Evolutionary conservation across 2,797 vertebrate species (phyloP).

Genomic region (Sebastes minor): DNA sequence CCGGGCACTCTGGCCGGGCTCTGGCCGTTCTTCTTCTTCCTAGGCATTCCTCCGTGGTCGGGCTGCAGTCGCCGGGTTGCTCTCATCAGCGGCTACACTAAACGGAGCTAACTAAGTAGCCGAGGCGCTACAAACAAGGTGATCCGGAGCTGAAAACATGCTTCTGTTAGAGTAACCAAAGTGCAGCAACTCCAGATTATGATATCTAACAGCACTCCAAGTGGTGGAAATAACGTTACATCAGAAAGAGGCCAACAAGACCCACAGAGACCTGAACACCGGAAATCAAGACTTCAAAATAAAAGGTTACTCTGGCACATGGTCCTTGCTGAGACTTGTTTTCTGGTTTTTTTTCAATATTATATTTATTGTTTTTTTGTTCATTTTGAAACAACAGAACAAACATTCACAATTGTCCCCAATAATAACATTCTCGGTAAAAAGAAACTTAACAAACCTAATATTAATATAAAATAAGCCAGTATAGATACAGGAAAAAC

Average conservation of each 20-base stretch:
- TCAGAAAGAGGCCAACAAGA: background rate
- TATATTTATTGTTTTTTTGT: too few relatives aligned
- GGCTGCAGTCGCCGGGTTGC: background rate
- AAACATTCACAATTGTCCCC: too few relatives aligned
- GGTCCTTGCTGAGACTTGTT: background rate
- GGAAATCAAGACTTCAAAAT: slow-evolving; percentile 56
- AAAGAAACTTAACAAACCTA: too few relatives aligned
- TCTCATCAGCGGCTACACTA: slow-evolving; percentile 46
- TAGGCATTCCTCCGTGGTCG: slow-evolving; percentile 85
- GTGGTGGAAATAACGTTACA: slow-evolving; percentile 31
- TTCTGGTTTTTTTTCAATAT: too few relatives aligned
- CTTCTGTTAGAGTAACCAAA: background rate
- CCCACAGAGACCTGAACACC: background rate
- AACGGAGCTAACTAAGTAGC: slow-evolving; percentile 20
- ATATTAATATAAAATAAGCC: too few relatives aligned
- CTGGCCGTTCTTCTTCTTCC: slow-evolving; percentile 88
- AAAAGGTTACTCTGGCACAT: slow-evolving; percentile 8
- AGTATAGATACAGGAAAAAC: too few relatives aligned
- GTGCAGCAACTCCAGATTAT: background rate
- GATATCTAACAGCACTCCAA: slow-evolving; percentile 59
- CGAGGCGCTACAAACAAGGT: background rate
- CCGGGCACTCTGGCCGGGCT: slow-evolving; percentile 84
- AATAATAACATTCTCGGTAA: too few relatives aligned
- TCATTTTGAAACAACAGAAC: too few relatives aligned
- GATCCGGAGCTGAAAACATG: slow-evolving; percentile 18